Evolutionary conservation across 2,888 invertebrate species (phyloP), one percentile per base, ranked within the genome.

Genomic region (Nesidiocoris tenuis): DNA sequence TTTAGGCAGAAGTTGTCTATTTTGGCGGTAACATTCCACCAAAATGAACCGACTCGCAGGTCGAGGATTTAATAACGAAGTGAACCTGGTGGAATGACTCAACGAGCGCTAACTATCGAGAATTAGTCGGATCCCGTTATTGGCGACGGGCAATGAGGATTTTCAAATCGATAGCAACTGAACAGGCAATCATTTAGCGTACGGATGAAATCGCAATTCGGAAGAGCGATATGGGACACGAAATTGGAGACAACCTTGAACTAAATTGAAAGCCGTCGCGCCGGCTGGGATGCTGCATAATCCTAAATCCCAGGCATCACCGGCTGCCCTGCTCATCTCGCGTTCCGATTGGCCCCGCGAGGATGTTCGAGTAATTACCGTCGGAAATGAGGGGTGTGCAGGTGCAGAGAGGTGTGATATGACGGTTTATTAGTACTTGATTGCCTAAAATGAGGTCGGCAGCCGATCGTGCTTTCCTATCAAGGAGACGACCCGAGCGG

Each of bases 371-470:
- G 59, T 59, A 59, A 59, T 59, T 59, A 19, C 59, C 59, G 59
- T n/a, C 19, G 59, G 59, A 59, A 59, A 59, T n/a, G 59, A 59
- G 18, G 3, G 59, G n/a, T 5, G 18, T 59, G 18, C n/a, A 9
- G 59, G 59, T 59, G 3, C 3, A 19, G 3, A 59, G 59, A 16
- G 3, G n/a, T n/a, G 59, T 59, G 59, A 59, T 59, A 59, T 59
- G 59, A 19, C 59, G 59, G 17, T 59, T 59, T 59, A 59, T 59
- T 59, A 59, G 59, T 59, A 19, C 7, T 59, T 59, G 59, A 59
- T 59, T 59, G 59, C 59, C 59, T 59, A 59, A 59, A 59, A 59
- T 59, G 59, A 59, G 59, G 59, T 59, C 59, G 59, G 18, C 7
- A 16, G 59, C n/a, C 59, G 59, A 59, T 59, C 59, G 59, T 9